Percentiles rank a stretch among this genome's conserved stretches.
These are phyloP conservation scores for Heliconius hermathena DNA, from an alignment of 1,140 invertebrate genomes.

Conservation along the genomic window DNA sequence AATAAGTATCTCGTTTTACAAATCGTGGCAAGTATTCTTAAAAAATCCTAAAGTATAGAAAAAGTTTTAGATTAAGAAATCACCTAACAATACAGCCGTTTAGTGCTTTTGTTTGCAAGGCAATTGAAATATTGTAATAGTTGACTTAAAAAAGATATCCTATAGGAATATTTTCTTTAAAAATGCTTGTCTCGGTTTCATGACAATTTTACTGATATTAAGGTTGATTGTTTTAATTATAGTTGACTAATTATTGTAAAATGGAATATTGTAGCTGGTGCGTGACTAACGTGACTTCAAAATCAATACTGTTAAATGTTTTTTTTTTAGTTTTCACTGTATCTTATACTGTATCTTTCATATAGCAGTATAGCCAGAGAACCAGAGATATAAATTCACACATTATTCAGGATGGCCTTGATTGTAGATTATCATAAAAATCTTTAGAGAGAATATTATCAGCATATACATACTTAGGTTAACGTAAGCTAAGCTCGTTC, in stretches of 20 bases:
- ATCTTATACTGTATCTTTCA: too few species aligned
- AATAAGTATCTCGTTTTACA: not conserved
- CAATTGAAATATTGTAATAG: not conserved
- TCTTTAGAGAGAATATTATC: too few species aligned
- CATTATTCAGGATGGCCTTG: too few species aligned
- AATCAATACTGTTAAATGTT: too few species aligned
- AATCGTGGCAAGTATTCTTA: not conserved
- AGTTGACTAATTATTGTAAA: too few species aligned
- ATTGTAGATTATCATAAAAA: too few species aligned
- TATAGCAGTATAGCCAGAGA: too few species aligned
- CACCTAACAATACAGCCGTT: not conserved
- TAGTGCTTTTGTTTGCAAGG: not conserved
- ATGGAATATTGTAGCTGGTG: too few species aligned
- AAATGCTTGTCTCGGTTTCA: not conserved
- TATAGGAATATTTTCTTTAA: not conserved
- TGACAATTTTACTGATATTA: not conserved
- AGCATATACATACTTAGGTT: not conserved
- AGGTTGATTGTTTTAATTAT: not conserved
- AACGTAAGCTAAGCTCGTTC: not conserved
- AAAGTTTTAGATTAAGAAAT: not conserved
- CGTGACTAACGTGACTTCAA: too few species aligned
- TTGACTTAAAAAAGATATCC: not conserved
- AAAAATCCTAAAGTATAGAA: not conserved
- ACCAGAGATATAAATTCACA: too few species aligned
- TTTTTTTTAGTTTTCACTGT: too few species aligned